phyloP scores from a whole-genome alignment of 2,113 vertebrate genomes.

The Ailurus styani region DNA sequence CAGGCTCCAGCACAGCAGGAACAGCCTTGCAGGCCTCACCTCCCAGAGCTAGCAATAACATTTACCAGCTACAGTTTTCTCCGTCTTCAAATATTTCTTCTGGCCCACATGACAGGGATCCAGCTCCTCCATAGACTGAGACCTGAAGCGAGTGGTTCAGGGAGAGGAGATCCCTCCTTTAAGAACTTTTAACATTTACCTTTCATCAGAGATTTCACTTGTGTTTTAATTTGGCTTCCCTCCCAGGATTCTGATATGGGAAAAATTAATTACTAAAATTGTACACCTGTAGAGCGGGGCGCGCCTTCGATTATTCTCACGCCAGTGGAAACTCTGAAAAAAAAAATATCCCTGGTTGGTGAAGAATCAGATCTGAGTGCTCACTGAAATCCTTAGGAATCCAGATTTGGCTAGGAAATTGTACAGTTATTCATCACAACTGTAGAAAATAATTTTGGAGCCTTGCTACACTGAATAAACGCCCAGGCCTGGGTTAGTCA shows the following conservation, averaged over 20 bases:
- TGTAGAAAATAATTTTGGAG: neutral
- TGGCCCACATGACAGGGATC: neutral
- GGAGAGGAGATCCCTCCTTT: conserved; percentile 22
- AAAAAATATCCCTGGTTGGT: neutral
- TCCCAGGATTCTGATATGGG: neutral
- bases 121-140: neutral
- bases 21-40: conserved; percentile 4
- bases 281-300: neutral
- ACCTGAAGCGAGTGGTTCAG: neutral
- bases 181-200: conserved; percentile 71
- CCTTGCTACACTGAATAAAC: neutral
- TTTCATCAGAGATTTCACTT: conserved; percentile 60
- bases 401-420: neutral
- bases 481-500: neutral
- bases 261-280: conserved; percentile 48
- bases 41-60: conserved; percentile 81
- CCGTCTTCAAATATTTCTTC: conserved; percentile 80
- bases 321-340: neutral
- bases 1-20: conserved; percentile 38
- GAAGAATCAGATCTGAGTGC: neutral
- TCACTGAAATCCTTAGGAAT: neutral
- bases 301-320: neutral
- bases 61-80: conserved; percentile 82
- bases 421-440: neutral
- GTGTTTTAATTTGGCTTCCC: conserved; percentile 53